phyloP scores from a whole-genome alignment of 2,113 vertebrate species.

The Protomyctophum bolini region DNA sequence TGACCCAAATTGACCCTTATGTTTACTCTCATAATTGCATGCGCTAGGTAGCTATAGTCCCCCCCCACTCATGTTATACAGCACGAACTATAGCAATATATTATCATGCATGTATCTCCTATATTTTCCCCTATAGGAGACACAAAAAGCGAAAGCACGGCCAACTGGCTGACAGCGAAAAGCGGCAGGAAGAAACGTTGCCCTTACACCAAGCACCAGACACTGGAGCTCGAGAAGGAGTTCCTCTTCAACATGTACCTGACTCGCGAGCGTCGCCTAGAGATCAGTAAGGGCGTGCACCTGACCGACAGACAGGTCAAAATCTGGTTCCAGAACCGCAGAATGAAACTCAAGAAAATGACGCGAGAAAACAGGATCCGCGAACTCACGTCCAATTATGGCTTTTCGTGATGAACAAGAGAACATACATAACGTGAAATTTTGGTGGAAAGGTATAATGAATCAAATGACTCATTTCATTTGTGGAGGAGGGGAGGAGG shows the following conservation, averaged over 20 bases:
- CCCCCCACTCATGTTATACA: neutral
- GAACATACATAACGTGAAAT: slow-evolving; percentile 25
- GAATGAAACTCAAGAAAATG: slow-evolving; percentile 99
- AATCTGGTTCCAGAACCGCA: slow-evolving; percentile 99
- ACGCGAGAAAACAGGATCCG: slow-evolving; percentile 97
- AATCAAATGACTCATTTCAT: neutral
- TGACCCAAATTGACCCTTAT: neutral
- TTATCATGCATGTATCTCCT: slow-evolving; percentile 30
- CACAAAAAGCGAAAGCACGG: slow-evolving; percentile 88
- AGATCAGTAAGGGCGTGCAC: slow-evolving; percentile 98
- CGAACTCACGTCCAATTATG: slow-evolving; percentile 96
- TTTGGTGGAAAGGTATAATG: slow-evolving; percentile 20
- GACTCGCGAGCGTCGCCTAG: slow-evolving; percentile 99
- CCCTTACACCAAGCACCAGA: slow-evolving; percentile 98
- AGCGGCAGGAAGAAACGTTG: slow-evolving; percentile 99
- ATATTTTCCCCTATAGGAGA: slow-evolving; percentile 81
- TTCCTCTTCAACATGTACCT: slow-evolving; percentile 99
- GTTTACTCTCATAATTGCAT: neutral
- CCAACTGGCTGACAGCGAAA: slow-evolving; percentile 97
- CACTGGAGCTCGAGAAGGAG: slow-evolving; percentile 98
- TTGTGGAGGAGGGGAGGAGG: neutral
- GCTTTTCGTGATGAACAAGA: slow-evolving; percentile 88
- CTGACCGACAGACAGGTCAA: slow-evolving; percentile 99
- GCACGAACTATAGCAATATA: too few species aligned
- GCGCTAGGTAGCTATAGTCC: neutral